phyloP scores from a whole-genome alignment of 2,797 vertebrate species.

The Morelia viridis region DNA sequence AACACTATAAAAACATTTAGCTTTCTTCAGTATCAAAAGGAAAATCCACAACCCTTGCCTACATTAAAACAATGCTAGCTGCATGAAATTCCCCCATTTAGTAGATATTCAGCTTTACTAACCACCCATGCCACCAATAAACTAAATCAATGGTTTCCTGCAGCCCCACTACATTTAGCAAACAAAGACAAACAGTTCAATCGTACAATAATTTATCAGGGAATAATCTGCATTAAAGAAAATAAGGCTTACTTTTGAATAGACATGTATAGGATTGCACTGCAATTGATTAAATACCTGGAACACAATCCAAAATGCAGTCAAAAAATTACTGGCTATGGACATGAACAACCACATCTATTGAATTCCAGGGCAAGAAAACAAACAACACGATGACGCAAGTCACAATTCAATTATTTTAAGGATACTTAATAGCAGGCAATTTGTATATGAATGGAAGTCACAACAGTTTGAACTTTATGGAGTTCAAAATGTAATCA shows the following conservation, averaged over 20 bases:
- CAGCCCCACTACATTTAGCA: neutral
- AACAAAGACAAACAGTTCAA: neutral
- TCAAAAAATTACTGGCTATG: neutral
- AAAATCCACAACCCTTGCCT: neutral
- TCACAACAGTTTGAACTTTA: neutral
- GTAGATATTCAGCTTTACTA: neutral
- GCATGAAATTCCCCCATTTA: neutral
- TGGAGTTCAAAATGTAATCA: neutral
- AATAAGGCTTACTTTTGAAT: neutral
- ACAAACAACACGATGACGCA: neutral
- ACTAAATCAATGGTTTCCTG: neutral
- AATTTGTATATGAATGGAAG: neutral
- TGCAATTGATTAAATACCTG: neutral
- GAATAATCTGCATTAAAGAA: neutral
- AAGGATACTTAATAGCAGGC: neutral
- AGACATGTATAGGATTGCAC: neutral
- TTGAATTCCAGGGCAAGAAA: neutral
- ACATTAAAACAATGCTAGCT: neutral
- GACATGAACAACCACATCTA: neutral
- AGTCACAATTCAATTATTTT: neutral
- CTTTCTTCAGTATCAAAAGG: neutral
- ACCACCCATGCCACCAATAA: neutral
- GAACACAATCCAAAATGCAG: neutral
- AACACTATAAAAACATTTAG: neutral
- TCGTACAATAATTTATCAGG: neutral